Conservation (phyloP, 2,113 vertebrate species). For the Syngnathus scovelli region DNA sequence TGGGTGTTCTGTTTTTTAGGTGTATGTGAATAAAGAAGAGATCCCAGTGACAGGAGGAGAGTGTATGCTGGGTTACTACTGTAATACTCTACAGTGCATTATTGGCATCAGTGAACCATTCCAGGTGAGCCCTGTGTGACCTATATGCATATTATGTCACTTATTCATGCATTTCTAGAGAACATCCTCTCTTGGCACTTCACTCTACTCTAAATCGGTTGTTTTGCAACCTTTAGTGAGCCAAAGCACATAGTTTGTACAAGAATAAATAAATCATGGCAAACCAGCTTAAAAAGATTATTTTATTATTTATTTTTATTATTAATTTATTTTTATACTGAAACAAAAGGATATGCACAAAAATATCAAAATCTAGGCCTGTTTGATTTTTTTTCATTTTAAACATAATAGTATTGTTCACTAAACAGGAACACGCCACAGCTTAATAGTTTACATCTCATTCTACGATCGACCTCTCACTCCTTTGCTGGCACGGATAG, state of each 20-base stretch:
- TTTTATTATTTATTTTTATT: no score
- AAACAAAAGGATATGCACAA: no score
- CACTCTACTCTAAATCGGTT: neutral
- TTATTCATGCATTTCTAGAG: neutral
- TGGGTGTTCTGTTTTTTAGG: slow-evolving; percentile 59
- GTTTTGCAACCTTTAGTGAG: neutral
- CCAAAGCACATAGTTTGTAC: neutral
- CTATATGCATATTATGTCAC: neutral
- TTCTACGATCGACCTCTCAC: neutral
- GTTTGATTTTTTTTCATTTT: neutral
- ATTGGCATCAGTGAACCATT: slow-evolving; percentile 87
- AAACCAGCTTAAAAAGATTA: neutral
- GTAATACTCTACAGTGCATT: slow-evolving; percentile 78
- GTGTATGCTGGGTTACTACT: slow-evolving; percentile 87
- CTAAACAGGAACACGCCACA: neutral
- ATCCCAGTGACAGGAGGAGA: slow-evolving; percentile 78
- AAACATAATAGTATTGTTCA: neutral
- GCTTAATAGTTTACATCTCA: neutral
- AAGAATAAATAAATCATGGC: neutral
- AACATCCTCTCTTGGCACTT: neutral
- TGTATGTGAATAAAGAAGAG: slow-evolving; percentile 81
- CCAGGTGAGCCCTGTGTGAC: slow-evolving; percentile 68
- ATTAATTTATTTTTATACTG: no score
- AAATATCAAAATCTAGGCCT: neutral
- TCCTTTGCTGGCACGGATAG: neutral